Evolutionary conservation across 2,888 invertebrate genomes (phyloP).

Genomic region (Athrips mouffetella): DNA sequence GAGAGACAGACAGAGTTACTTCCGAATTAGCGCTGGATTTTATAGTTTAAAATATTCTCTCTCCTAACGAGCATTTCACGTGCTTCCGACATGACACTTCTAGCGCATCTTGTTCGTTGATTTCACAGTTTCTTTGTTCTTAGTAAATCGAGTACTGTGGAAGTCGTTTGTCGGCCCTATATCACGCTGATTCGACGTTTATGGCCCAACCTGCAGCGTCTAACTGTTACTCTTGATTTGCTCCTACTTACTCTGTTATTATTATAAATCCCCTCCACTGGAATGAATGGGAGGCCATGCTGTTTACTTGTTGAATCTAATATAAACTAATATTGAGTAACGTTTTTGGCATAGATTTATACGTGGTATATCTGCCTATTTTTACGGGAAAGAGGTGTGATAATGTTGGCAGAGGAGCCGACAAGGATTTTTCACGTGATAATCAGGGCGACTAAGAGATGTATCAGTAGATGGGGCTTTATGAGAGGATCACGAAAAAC

Average conservation of each 20-base stretch:
- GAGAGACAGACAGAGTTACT: too few relatives aligned
- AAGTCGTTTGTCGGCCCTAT: slow-evolving; percentile 71
- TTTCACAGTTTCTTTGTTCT: slow-evolving; percentile 59
- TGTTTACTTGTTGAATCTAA: slow-evolving; percentile 12
- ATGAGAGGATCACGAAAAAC: too few relatives aligned
- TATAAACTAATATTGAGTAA: slow-evolving; percentile 6
- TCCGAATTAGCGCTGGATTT: too few relatives aligned
- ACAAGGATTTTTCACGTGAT: too few relatives aligned
- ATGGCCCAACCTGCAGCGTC: slow-evolving; percentile 55
- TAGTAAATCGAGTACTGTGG: slow-evolving; percentile 64
- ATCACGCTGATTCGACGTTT: slow-evolving; percentile 74
- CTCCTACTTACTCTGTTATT: slow-evolving; percentile 39
- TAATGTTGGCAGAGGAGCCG: too few relatives aligned
- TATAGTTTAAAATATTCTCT: too few relatives aligned
- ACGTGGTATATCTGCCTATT: too few relatives aligned
- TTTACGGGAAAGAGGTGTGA: too few relatives aligned
- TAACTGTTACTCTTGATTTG: slow-evolving; percentile 54
- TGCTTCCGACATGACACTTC: too few relatives aligned
- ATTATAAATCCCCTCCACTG: slow-evolving; percentile 19
- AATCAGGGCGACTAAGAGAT: too few relatives aligned
- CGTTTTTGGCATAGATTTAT: slow-evolving; percentile 7
- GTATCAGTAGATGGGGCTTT: too few relatives aligned
- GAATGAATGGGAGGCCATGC: slow-evolving; percentile 8
- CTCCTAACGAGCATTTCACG: too few relatives aligned
- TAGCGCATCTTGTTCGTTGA: not conserved